A percentile compares a stretch with the other conserved stretches of the same genome.
phyloP scores from a whole-genome alignment of 1,140 invertebrate species.

The Bombus haemorrhoidalis region DNA sequence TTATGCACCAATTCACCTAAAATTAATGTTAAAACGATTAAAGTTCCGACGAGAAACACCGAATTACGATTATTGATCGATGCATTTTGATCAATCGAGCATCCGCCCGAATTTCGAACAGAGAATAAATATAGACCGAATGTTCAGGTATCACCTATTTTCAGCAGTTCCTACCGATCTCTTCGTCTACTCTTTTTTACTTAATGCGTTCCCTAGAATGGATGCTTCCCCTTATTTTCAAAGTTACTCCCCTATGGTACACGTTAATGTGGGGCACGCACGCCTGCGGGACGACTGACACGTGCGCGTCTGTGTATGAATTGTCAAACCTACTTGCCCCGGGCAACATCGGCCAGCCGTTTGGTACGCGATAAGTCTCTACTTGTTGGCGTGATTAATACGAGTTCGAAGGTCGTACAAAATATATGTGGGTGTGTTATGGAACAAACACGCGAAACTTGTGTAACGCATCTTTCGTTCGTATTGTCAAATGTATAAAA shows the following conservation, averaged over 20 bases:
- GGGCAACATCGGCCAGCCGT: background rate
- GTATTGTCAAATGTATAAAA: background rate
- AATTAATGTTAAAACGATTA: too few species aligned
- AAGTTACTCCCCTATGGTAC: background rate
- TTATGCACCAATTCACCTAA: too few species aligned
- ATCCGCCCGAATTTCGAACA: background rate
- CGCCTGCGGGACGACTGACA: slow-evolving; percentile 23
- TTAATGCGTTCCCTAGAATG: background rate
- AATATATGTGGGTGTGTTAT: background rate
- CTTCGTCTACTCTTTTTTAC: background rate
- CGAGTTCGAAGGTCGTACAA: background rate
- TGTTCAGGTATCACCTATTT: slow-evolving; percentile 18
- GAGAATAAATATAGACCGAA: slow-evolving; percentile 27
- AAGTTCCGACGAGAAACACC: too few species aligned
- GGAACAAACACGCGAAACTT: background rate
- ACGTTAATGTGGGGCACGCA: slow-evolving; percentile 28
- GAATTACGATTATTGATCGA: background rate
- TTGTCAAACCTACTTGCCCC: slow-evolving; percentile 34
- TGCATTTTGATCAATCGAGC: background rate
- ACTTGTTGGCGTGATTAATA: background rate
- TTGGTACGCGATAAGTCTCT: background rate
- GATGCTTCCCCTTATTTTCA: background rate
- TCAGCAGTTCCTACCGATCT: background rate
- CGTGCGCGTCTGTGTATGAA: slow-evolving; percentile 25
- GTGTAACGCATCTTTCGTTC: background rate